Conservation (phyloP, 2,888 invertebrate species). For the Arctia plantaginis region DNA sequence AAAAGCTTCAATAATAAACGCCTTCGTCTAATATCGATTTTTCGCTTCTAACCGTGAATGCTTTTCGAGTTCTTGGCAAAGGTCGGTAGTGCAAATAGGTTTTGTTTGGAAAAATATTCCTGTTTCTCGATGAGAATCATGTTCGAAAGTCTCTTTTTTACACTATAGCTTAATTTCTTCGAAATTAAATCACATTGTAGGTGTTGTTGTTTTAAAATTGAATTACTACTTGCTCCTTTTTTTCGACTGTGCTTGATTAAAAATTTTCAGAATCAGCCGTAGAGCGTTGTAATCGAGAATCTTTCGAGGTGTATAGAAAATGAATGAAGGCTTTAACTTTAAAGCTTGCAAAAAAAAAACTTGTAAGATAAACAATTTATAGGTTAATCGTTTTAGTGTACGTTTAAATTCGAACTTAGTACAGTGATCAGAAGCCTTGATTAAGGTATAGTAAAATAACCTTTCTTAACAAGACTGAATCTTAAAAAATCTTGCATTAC, state of each 20-base stretch:
- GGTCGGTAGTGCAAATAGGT: slow-evolving; percentile 12
- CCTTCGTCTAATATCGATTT: slow-evolving; percentile 9
- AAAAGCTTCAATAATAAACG: slow-evolving; percentile 3
- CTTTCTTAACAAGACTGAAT: no score
- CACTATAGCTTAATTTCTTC: neutral
- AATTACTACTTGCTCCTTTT: neutral
- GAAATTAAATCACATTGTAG: neutral
- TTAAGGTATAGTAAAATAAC: no score
- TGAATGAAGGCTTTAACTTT: neutral
- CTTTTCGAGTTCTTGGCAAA: slow-evolving; percentile 21
- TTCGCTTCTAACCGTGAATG: slow-evolving; percentile 6
- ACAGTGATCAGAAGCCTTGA: no score
- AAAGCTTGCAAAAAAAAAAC: neutral
- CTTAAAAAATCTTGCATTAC: no score
- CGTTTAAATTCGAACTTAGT: no score
- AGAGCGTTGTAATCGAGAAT: neutral
- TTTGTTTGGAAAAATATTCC: slow-evolving; percentile 3
- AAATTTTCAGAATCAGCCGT: neutral
- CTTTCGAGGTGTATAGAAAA: neutral
- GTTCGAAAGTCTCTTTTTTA: neutral
- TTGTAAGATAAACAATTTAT: neutral
- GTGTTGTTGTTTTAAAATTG: neutral
- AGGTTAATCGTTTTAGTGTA: neutral
- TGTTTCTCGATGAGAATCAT: slow-evolving; percentile 9
- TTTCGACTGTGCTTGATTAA: neutral